Base-by-base conservation (phyloP, 1,140 invertebrate species). In the Ceratitis capitata region DNA sequence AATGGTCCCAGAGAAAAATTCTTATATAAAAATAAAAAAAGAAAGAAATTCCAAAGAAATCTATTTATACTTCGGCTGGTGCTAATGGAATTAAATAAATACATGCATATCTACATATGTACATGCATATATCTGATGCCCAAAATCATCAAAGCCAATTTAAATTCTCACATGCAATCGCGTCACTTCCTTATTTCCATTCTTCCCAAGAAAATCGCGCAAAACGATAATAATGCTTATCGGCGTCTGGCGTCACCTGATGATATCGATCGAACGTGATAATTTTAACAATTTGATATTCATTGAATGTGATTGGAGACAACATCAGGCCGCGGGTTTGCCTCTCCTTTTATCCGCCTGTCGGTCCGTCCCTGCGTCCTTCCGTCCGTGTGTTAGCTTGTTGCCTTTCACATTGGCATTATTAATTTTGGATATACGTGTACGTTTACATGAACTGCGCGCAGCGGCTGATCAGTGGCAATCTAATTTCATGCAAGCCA, bases 181-280 rank as follows among this genome's bases (percentile, higher is more conserved):
- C 69, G 23, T 39, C 35, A 42, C 35, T 78, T 78, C 39, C 69
- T 78, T 47, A 23, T 78, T 26, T n/a, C n/a, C n/a, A n/a, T n/a
- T n/a, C n/a, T n/a, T n/a, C n/a, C n/a, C n/a, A n/a, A n/a, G n/a
- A n/a, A 56, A 23, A 14, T 6, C 6, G 1, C 14, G 19, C 14
- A 10, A 23, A 26, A 29, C 29, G 29, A 64, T 32, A 64, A 64
- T 64, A 64, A 64, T 64, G 61, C 14, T 26, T 69, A 32, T 39
- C 61, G 61, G 35, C 29, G 16, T 3, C 4, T 69, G 61, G 69
- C 69, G 39, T 78, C 69, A 78, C 69, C 69, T 78, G 69, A 78
- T 32, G 39, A 78, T 51, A 83, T 83, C 82, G 32, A 51, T 83
- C 45, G 49, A 49, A 83, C 82, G 82, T 83, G 82, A 83, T 83